Base-by-base conservation (phyloP, 2,888 invertebrate species). In the Drosophila tripunctata region DNA sequence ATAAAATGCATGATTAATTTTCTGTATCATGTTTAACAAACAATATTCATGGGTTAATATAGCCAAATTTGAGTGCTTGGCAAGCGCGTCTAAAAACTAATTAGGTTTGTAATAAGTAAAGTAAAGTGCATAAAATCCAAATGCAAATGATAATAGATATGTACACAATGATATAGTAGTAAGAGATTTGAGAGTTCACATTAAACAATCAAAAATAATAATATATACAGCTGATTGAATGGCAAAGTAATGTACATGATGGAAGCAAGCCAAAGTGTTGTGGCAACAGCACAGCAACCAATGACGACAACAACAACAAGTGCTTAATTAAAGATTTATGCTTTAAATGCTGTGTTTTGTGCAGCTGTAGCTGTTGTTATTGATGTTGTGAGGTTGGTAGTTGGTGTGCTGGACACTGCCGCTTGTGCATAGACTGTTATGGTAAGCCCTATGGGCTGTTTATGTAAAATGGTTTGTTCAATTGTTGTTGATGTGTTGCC, bases 1-100 rank as follows among this genome's bases (percentile, higher is more conserved):
- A n/a, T n/a, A n/a, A n/a, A n/a, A n/a, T n/a, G n/a, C 67, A 78
- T 78, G 78, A 21, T 51, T 61, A 45, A 36, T 58, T 50, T 33
- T 15, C 21, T 40, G 30, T 12, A 40, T 54, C 12, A 36, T 15
- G 36, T 15, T 31, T 12, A 30, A 52, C 51, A 63, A 54, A 43
- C 17, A n/a, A n/a, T n/a, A n/a, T n/a, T n/a, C n/a, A n/a, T n/a
- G 17, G 14, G 47, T 24, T 17, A 2, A 36, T 4, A 31, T 60
- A 40, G 52, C 52, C 44, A 44, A 67, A 43, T 51, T 35, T 48
- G 44, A n/a, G 17, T 67, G 43, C 30, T 21, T 35, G 43, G 51
- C 61, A 61, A 60, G 40, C 44, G 41, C 33, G 22, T 41, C 7
- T 57, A 57, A 41, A 61, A 50, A 21, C 61, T 74, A 57, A 56